Percentiles rank a stretch among this genome's conserved stretches.
Conservation (phyloP, 2,797 vertebrate genomes). For the Danionella dracula region DNA sequence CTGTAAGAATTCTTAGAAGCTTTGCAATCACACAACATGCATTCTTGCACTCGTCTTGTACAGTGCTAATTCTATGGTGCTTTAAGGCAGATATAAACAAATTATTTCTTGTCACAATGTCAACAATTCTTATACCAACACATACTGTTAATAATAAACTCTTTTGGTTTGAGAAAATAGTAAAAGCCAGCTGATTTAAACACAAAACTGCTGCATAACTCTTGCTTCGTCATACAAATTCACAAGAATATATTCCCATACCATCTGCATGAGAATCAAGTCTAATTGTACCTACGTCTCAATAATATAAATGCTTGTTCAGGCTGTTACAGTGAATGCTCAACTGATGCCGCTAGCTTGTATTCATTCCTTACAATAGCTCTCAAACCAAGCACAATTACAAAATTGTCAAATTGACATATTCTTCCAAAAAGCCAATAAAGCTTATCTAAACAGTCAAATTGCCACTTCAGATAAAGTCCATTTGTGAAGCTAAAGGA, state of each 20-base stretch:
- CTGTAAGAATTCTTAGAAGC: no score
- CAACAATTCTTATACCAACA: no score
- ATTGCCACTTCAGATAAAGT: slow-evolving; percentile 42
- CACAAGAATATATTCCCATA: slow-evolving; percentile 29
- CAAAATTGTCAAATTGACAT: slow-evolving; percentile 46
- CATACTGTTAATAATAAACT: no score
- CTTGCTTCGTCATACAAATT: slow-evolving; percentile 21
- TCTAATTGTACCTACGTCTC: slow-evolving; percentile 5
- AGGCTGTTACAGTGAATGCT: slow-evolving; percentile 29
- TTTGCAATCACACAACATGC: no score
- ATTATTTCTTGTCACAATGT: no score
- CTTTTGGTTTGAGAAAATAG: not conserved
- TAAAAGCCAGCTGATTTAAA: not conserved
- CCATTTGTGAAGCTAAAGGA: slow-evolving; percentile 32
- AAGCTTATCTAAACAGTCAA: slow-evolving; percentile 46
- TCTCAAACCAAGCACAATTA: slow-evolving; percentile 40
- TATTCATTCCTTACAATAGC: slow-evolving; percentile 46
- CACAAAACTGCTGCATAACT: slow-evolving; percentile 14
- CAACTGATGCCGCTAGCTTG: slow-evolving; percentile 25
- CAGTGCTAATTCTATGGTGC: no score
- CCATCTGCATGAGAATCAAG: slow-evolving; percentile 26
- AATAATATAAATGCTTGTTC: slow-evolving; percentile 43
- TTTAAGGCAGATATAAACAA: no score
- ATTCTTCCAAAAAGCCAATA: slow-evolving; percentile 40
- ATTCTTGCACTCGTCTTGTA: no score